Conservation (phyloP, 92 coral and sea anemone genomes). For the Hydrozoanthus gracilis region DNA sequence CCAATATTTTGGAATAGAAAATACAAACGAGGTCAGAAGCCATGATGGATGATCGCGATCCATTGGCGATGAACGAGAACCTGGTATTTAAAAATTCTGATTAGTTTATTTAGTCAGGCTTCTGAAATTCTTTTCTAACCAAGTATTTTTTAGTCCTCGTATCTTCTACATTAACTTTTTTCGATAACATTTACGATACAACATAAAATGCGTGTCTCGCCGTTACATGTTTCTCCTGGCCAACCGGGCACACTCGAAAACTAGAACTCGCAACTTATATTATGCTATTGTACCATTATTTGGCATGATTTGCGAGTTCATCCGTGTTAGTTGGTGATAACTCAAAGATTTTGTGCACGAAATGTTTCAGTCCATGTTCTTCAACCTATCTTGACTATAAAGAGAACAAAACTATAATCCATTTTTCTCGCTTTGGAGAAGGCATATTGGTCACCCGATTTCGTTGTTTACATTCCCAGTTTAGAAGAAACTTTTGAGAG, state of each 20-base stretch:
- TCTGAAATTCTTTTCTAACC: not conserved
- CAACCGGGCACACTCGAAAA: not conserved
- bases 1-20: not conserved
- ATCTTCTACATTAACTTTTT: not conserved
- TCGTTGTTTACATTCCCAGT: conserved; percentile 30
- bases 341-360: not conserved
- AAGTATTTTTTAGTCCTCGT: not conserved
- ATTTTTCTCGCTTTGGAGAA: not conserved
- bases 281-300: not conserved
- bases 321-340: not conserved
- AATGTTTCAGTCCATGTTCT: not conserved
- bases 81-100: conserved; percentile 75
- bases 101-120: conserved; percentile 8
- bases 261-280: not conserved
- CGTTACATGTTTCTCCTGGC: not conserved
- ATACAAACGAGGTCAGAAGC: not conserved
- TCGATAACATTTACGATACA: conserved; percentile 3
- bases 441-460: not conserved
- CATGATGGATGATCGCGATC: conserved; percentile 92
- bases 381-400: not conserved
- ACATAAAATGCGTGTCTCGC: not conserved
- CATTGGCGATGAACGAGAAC: conserved; percentile 87
- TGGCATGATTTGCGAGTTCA: not conserved
- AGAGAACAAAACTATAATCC: not conserved
- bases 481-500: not conserved